A percentile compares a stretch with the other conserved stretches of the same genome.
Conservation (phyloP, 2,888 invertebrate species). For the Malthinus flaveolus region DNA sequence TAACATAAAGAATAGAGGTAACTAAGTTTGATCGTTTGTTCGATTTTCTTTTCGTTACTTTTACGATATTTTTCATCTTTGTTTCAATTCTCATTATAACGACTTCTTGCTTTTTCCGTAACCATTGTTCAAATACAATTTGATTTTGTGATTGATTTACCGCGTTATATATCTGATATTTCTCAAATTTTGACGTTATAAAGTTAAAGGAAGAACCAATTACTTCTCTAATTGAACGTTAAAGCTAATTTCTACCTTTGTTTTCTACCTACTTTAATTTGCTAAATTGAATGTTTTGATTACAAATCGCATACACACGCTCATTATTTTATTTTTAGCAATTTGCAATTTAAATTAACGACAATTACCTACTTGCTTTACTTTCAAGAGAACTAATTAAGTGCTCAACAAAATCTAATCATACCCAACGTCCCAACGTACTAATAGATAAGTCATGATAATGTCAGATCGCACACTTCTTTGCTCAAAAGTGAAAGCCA, state of each 20-base stretch:
- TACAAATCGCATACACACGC: no score
- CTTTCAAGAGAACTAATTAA: no score
- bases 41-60: conserved; percentile 28
- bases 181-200: conserved; percentile 10
- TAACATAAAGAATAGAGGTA: conserved; percentile 31
- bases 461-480: no score
- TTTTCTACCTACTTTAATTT: no score
- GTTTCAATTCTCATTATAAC: conserved; percentile 24
- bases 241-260: conserved; percentile 9
- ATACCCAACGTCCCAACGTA: no score
- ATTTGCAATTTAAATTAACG: no score
- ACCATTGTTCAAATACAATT: conserved; percentile 24
- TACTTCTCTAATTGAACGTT: conserved; percentile 7
- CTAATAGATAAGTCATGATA: no score
- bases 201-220: conserved; percentile 12
- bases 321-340: no score
- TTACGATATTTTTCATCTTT: conserved; percentile 24
- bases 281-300: no score
- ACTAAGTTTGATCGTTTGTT: conserved; percentile 30
- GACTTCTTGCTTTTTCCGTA: conserved; percentile 18
- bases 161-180: conserved; percentile 18
- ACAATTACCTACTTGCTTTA: no score
- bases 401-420: no score
- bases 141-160: conserved; percentile 26
- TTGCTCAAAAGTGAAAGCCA: no score